Conservation (phyloP, 92 coral and sea anemone genomes). For the Palythoa heliodiscus region DNA sequence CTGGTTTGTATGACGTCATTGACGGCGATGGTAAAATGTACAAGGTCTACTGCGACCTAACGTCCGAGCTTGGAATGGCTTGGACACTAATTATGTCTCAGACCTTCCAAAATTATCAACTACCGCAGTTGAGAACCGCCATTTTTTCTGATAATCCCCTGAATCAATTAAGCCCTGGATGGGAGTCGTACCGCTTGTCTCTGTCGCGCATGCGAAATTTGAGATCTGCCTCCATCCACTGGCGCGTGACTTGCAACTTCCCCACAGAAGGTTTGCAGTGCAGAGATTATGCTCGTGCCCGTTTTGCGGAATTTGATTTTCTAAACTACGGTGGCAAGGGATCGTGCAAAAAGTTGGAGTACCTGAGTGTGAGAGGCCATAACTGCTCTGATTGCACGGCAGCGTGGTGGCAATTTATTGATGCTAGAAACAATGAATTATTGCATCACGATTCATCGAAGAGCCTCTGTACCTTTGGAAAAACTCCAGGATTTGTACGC, state of each 20-base stretch:
- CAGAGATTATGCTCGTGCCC: constrained; percentile 58
- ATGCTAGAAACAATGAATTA: neutral
- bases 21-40: neutral
- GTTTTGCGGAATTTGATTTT: constrained; percentile 45
- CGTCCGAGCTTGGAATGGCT: constrained; percentile 9
- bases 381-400: constrained; percentile 58
- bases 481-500: neutral
- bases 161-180: constrained; percentile 24
- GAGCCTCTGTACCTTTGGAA: neutral
- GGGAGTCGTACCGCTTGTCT: constrained; percentile 28
- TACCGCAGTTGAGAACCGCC: neutral
- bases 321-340: constrained; percentile 35
- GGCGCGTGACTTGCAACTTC: constrained; percentile 75
- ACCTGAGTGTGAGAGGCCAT: constrained; percentile 58
- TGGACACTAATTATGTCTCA: constrained; percentile 35
- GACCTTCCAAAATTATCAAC: neutral
- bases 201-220: constrained; percentile 7
- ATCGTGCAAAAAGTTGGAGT: neutral
- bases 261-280: constrained; percentile 61
- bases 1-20: constrained; percentile 6
- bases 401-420: constrained; percentile 63
- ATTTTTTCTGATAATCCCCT: neutral
- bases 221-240: constrained; percentile 56
- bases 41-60: constrained; percentile 28
- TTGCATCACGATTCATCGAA: constrained; percentile 38